Percentiles rank a stretch among this genome's conserved stretches.
Conservation (phyloP, 2,888 invertebrate genomes). For the Phortica magna region DNA sequence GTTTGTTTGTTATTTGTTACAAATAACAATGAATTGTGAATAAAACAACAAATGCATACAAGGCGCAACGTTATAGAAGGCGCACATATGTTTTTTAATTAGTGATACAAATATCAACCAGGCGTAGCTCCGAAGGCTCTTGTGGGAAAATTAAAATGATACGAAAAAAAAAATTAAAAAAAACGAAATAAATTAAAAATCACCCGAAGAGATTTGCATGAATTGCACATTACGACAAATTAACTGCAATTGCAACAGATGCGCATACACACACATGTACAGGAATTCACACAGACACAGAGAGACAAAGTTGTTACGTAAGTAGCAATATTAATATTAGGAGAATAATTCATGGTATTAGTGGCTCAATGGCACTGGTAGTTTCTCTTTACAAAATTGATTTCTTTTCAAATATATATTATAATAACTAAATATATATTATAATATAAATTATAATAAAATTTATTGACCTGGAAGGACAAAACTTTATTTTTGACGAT, state of each 20-base stretch:
- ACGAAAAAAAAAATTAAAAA: not conserved
- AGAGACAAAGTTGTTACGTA: not conserved
- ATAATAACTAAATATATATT: no score
- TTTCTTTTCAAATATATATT: no score
- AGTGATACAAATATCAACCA: constrained; percentile 1
- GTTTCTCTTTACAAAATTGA: no score
- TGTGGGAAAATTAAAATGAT: constrained; percentile 1
- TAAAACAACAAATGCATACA: not conserved
- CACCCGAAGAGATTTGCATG: constrained; percentile 37
- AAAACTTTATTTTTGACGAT: no score
- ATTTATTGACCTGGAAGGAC: no score
- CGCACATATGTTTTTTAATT: constrained; percentile 22
- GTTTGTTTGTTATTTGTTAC: no score
- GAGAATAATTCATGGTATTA: no score
- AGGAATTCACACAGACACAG: constrained; percentile 7
- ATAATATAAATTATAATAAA: no score
- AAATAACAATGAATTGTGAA: not conserved
- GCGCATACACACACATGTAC: constrained; percentile 1
- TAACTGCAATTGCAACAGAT: constrained; percentile 40
- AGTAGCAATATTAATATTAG: no score
- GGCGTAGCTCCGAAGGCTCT: not conserved
- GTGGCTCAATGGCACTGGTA: no score
- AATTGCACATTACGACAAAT: constrained; percentile 45
- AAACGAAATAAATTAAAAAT: constrained; percentile 2
- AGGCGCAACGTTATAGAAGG: not conserved